Evolutionary conservation across 2,797 vertebrate species (phyloP), one percentile per base, ranked within the genome.

Genomic region (Chiroxiphia lanceolata): DNA sequence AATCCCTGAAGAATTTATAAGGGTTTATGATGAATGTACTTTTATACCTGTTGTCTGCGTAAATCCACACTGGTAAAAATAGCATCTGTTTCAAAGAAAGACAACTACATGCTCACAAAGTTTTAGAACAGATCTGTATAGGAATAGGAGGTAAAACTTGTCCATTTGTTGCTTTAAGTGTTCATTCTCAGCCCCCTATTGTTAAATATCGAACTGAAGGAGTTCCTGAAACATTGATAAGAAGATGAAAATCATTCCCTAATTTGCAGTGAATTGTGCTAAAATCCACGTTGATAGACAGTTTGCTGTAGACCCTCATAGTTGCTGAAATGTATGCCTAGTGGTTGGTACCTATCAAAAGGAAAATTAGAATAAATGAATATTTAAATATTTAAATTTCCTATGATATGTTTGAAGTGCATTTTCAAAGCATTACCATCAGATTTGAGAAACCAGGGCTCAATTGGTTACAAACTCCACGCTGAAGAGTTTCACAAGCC

Each of bases 331-430:
- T 91, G 92, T 80, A 94, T 92, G 93, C 85, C 83, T 50, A 19
- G 92, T 95, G 94, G 94, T 93, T 93, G 82, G 96, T 97, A 97
- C 91, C 94, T 96, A 97, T 98, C 97, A 97, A 97, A 97, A 94
- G 86, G 72, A 1, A 97, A 96, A 98, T 98, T 98, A 97, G 97
- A 98, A 98, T 98, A 98, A 97, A 98, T 98, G 97, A 98, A 97
- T 98, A 98, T 98, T 98, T 95, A 98, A 97, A 98, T 98, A 98
- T 98, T 98, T 95, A 98, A 98, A 98, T 98, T 74, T 87, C 21
- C 96, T 19, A 97, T 40, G 29, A 95, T 97, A 96, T 91, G 96
- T 97, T 97, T 97, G 97, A 98, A 97, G 97, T 96, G 96, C 93
- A 96, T 94, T 97, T 97, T 96, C 95, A 95, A 97, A 97, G 92